Percentiles rank a stretch among this genome's conserved stretches.
Conservation (phyloP, 2,888 invertebrate species). For the Drosophila stalkeri region DNA sequence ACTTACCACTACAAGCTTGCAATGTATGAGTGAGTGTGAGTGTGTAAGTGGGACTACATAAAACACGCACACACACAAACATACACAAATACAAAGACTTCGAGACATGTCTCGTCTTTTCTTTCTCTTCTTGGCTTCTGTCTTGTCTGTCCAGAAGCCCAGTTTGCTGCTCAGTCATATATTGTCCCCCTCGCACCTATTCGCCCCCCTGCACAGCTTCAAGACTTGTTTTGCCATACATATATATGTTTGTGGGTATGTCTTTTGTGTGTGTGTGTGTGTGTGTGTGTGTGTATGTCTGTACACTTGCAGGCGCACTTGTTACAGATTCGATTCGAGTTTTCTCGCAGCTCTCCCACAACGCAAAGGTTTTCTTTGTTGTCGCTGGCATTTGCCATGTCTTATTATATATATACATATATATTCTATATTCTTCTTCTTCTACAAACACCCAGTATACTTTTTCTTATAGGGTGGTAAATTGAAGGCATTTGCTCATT, state of each 20-base stretch:
- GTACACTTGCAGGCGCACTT: constrained; percentile 53
- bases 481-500: constrained; percentile 9
- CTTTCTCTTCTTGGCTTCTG: constrained; percentile 41
- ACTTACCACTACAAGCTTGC: constrained; percentile 41
- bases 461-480: background rate
- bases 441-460: constrained; percentile 24
- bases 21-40: constrained; percentile 18
- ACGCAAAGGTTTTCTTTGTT: constrained; percentile 54
- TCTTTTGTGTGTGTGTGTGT: too few relatives aligned
- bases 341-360: constrained; percentile 47
- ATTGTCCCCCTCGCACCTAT: constrained; percentile 6
- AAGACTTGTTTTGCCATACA: constrained; percentile 52
- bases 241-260: background rate
- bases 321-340: constrained; percentile 65
- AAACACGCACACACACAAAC: constrained; percentile 26
- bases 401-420: background rate
- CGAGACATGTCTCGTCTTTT: constrained; percentile 37
- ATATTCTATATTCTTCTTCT: background rate
- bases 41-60: constrained; percentile 29
- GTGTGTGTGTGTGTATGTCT: constrained; percentile 7
- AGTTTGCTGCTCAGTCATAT: constrained; percentile 28
- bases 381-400: constrained; percentile 30
- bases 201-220: constrained; percentile 5
- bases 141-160: constrained; percentile 45
- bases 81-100: background rate